Evolutionary conservation across 2,888 invertebrate species (phyloP), one percentile per base, ranked within the genome.

Genomic region (Hyposoter dolosus): DNA sequence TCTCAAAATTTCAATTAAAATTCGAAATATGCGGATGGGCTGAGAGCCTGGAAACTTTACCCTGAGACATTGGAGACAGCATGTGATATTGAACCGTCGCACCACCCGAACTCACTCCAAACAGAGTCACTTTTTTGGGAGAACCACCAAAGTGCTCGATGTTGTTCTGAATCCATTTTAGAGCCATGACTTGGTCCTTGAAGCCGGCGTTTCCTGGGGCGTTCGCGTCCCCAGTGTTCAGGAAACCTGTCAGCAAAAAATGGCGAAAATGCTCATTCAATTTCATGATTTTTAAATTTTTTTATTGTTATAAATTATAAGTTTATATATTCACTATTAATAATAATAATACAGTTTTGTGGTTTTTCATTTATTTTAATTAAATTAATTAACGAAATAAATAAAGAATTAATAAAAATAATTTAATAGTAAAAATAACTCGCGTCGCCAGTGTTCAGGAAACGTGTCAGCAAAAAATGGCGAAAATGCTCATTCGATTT

Each of bases 61-160:
- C 93, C 83, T 90, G 87, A 1, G 93, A 93, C 93, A 93, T 93
- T 0, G 93, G 92, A 3, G 93, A 93, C 63, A 92, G 7, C 91
- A 93, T 90, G 68, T 93, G 93, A 69, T 90, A 91, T 40, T 92
- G 91, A 53, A 91, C 92, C 3, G 91, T 87, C 2, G 91, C 89
- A 23, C 81, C 90, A 3, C 93, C 93, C 3, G 92, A 89, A 74
- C 90, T 90, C 5, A 88, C 82, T 9, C 93, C 93, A 47, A 92
- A 92, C 68, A 94, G 89, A 0, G 94, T 94, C 1, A 94, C 90
- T 79, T 89, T 90, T 3, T 91, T 84, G 2, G 82, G 87, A 82
- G 91, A 92, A 17, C 93, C 93, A 15, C 93, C 93, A 69, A 93
- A 93, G 63, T 90, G 89, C 53, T 90, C 87, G 75, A 94, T 93